phyloP scores from a whole-genome alignment of 2,113 vertebrate species.

The Rhinolophus sinicus region DNA sequence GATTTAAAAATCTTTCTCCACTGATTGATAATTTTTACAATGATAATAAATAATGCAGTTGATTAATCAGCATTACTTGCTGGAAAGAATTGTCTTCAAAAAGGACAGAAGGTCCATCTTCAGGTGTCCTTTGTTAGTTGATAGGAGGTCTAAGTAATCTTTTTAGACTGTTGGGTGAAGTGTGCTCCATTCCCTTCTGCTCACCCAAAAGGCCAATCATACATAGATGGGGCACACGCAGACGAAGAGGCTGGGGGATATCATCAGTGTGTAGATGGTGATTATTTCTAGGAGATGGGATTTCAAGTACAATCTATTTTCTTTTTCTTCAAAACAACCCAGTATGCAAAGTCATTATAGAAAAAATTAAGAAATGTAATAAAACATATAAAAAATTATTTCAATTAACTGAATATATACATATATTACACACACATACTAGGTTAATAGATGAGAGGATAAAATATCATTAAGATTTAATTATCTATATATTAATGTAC shows the following conservation, averaged over 20 bases:
- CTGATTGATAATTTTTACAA: not conserved
- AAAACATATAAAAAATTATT: not conserved
- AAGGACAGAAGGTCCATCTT: not conserved
- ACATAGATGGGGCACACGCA: not conserved
- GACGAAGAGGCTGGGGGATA: not conserved
- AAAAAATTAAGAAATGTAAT: not conserved
- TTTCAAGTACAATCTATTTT: not conserved
- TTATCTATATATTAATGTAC: not conserved
- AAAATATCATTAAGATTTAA: not conserved
- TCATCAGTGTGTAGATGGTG: not conserved
- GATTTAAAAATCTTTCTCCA: not conserved
- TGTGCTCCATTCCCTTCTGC: not conserved
- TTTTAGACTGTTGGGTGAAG: not conserved
- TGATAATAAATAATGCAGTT: not conserved
- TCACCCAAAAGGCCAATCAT: not conserved
- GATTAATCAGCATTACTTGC: not conserved
- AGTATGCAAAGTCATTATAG: not conserved
- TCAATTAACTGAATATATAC: not conserved
- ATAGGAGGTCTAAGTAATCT: not conserved
- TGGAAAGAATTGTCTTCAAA: not conserved
- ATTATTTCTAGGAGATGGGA: not conserved
- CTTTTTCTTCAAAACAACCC: not conserved
- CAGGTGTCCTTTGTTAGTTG: not conserved
- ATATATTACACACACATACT: not conserved
- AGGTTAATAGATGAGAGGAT: not conserved